Evolutionary conservation across 2,888 invertebrate species (phyloP), one percentile per base, ranked within the genome.

Genomic region (Dyspetes luteomarginatus): DNA sequence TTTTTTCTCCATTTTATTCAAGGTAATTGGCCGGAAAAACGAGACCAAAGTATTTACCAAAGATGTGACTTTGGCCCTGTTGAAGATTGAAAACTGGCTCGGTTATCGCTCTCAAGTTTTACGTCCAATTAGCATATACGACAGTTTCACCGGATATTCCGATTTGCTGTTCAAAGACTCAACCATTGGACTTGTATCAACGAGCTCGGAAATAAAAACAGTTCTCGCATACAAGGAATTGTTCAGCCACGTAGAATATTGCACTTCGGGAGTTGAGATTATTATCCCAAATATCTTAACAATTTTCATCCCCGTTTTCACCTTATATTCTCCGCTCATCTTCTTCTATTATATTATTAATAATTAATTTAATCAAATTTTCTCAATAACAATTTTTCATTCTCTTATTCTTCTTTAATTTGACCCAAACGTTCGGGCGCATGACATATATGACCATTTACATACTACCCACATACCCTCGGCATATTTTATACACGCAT

Each of bases 121-220:
- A 82, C 71, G 93, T 90, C 73, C 91, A 92, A 67, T 93, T 92
- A 86, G 93, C 93, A 86, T 95, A 48, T 95, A 94, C 88, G 94
- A 94, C 0, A 90, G 93, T 0, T 95, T 95, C 89, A 93, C 94
- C 78, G 92, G 93, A 0, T 89, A 87, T 4, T 89, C 85, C 28
- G 92, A 95, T 87, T 90, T 95, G 4, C 89, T 96, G 0, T 95
- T 95, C 92, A 95, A 94, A 90, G 94, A 95, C 83, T 93, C 94
- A 0, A 94, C 94, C 0, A 92, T 93, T 0, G 94, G 94, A 1
- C 89, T 95, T 0, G 92, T 93, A 0, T 92, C 93, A 15, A 92
- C 93, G 0, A 88, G 92, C 0, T 88, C 88, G 0, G 85, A 87
- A 0, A 88, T 93, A 22, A 90, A 89, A 65, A 91, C 93, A 0